Evolutionary conservation across 2,888 invertebrate genomes (phyloP).

Genomic region (Cordylochernes scorpioides): DNA sequence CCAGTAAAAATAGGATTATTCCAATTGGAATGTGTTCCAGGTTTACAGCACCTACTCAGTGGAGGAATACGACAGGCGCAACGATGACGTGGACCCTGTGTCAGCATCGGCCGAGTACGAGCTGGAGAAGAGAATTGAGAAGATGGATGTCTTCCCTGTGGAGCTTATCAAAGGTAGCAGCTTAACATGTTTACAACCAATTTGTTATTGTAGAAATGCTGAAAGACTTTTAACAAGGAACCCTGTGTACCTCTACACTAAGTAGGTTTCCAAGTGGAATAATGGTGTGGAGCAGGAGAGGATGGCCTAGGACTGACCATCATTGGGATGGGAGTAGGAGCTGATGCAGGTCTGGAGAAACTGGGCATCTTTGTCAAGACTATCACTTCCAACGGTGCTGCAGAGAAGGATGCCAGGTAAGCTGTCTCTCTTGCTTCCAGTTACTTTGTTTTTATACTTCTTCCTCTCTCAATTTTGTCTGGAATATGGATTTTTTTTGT

Average conservation of each 20-base stretch:
- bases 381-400: conserved; percentile 84
- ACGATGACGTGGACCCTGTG: conserved; percentile 97
- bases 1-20: too few relatives aligned
- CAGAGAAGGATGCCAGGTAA: conserved; percentile 57
- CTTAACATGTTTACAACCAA: too few relatives aligned
- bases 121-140: conserved; percentile 87
- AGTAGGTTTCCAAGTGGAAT: too few relatives aligned
- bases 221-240: too few relatives aligned
- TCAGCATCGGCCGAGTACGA: conserved; percentile 98
- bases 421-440: conserved; percentile 1
- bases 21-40: too few relatives aligned
- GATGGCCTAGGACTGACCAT: conserved; percentile 92
- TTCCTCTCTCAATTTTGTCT: not conserved
- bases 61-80: conserved; percentile 84
- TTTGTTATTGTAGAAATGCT: too few relatives aligned
- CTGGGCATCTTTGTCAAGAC: conserved; percentile 96
- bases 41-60: conserved; percentile 86
- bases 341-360: conserved; percentile 63
- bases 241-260: too few relatives aligned
- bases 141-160: conserved; percentile 80
- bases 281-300: too few relatives aligned
- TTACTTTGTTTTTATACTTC: not conserved
- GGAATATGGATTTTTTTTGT: not conserved
- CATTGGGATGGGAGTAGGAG: conserved; percentile 96
- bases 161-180: conserved; percentile 15